Evolutionary conservation across 2,113 vertebrate species (phyloP).

Genomic region (Aegypius monachus): DNA sequence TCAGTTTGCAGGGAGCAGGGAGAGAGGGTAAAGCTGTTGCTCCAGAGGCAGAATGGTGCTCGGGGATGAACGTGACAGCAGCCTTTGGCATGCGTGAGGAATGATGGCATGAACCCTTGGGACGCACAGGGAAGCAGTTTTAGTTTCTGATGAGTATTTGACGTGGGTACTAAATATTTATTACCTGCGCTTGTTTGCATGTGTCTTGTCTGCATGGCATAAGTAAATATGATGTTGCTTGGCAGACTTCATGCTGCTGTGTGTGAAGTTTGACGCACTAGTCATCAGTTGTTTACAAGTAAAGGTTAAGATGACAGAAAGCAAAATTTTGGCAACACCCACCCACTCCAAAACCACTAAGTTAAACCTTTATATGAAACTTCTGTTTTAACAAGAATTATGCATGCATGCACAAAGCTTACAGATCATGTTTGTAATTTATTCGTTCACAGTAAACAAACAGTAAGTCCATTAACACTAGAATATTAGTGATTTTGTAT

Average conservation of each 20-base stretch:
- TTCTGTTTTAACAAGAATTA: background rate
- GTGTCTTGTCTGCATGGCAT: background rate
- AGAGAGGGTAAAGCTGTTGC: background rate
- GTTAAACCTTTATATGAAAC: background rate
- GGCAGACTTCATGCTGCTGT: background rate
- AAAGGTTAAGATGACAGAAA: background rate
- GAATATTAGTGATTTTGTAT: background rate
- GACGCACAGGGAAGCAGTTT: background rate
- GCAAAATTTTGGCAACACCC: background rate
- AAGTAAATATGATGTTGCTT: background rate
- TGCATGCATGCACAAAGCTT: background rate
- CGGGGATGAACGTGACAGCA: background rate
- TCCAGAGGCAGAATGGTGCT: background rate
- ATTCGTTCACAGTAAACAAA: background rate
- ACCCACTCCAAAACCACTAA: background rate
- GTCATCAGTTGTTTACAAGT: background rate
- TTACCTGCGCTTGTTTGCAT: background rate
- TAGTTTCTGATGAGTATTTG: background rate
- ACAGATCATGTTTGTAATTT: accelerated
- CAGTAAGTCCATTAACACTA: background rate
- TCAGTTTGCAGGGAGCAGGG: background rate
- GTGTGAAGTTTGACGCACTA: background rate
- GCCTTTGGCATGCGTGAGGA: background rate
- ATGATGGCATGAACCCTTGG: background rate
- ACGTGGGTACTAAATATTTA: background rate